Percentiles rank a stretch among this genome's conserved stretches.
phyloP scores from a whole-genome alignment of 1,140 invertebrate genomes.

The Pogonus chalceus region DNA sequence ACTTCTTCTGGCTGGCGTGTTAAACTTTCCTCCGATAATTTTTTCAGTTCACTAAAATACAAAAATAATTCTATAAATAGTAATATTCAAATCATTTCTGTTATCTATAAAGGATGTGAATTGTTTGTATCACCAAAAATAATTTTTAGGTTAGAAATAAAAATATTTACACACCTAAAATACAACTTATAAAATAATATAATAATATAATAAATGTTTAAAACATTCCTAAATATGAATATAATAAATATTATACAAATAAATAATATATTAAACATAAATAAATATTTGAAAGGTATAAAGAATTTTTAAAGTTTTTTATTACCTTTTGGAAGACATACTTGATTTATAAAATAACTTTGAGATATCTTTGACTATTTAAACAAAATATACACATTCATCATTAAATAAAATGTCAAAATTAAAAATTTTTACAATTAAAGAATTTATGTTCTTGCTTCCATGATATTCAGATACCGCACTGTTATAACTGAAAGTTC shows the following conservation, averaged over 20 bases:
- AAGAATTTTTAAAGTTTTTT: background rate
- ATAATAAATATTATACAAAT: background rate
- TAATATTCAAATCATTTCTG: too few species aligned
- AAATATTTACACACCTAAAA: background rate
- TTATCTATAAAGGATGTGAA: too few species aligned
- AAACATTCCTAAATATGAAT: background rate
- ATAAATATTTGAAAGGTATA: background rate
- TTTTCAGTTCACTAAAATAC: slow-evolving; percentile 71
- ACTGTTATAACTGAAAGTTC: too few species aligned
- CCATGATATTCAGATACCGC: background rate
- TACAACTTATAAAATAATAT: background rate
- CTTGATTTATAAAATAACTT: background rate
- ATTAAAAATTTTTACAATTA: background rate
- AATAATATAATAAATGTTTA: background rate
- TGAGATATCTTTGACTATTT: background rate
- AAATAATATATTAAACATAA: background rate
- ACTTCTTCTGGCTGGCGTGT: slow-evolving; percentile 91
- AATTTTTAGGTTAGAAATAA: too few species aligned
- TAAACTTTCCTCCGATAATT: slow-evolving; percentile 83
- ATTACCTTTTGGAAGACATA: slow-evolving; percentile 1
- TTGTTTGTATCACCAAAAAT: too few species aligned
- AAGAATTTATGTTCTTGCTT: background rate
- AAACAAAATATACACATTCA: background rate
- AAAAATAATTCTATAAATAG: slow-evolving; percentile 15
- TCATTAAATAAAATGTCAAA: slow-evolving; percentile 1